Evolutionary conservation across 2,888 invertebrate species (phyloP), one percentile per base, ranked within the genome.

Genomic region (Frankliniella intonsa): DNA sequence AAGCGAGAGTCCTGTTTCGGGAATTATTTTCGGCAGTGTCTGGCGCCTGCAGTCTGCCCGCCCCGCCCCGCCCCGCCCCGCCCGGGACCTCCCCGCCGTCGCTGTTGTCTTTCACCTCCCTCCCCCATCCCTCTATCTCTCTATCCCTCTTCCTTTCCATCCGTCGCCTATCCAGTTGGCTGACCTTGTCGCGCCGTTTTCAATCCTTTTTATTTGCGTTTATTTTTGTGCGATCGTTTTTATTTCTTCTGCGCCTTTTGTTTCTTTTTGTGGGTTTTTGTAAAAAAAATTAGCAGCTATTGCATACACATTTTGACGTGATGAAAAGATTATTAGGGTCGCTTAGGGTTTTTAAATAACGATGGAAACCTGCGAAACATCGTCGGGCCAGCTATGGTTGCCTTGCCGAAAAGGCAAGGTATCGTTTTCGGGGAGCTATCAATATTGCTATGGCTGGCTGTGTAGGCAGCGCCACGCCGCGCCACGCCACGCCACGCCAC

Each of bases 401-500:
- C 5, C 38, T 38, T 38, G 38, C 38, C 38, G 38, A 38, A 38
- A 38, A 38, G 38, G 38, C 38, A 38, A 38, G 3, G 38, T 38
- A 38, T 38, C 2, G 38, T 38, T 38, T 55, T 55, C 12, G 14
- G 55, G 11, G 55, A 55, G 55, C 55, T 55, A 55, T 55, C 55
- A 55, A 55, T 55, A 55, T 14, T 14, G 55, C 55, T 55, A 19
- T 55, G 55, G 17, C 55, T 14, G 55, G 55, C 55, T 10, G 55
- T 55, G 69, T 69, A 51, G 55, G 80, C 55, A 76, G 79, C 17
- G 51, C 80, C n/a, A 82, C 81, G 65, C 82, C 62, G 10, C 25
- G 38, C 81, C 81, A 38, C 80, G 80, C 81, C 81, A 22, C 81
- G 65, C 82, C 62, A 12, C 25, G 38, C 81, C 81, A 38, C 80